Conservation (phyloP, 2,888 invertebrate genomes). For the Norana najaformis region DNA sequence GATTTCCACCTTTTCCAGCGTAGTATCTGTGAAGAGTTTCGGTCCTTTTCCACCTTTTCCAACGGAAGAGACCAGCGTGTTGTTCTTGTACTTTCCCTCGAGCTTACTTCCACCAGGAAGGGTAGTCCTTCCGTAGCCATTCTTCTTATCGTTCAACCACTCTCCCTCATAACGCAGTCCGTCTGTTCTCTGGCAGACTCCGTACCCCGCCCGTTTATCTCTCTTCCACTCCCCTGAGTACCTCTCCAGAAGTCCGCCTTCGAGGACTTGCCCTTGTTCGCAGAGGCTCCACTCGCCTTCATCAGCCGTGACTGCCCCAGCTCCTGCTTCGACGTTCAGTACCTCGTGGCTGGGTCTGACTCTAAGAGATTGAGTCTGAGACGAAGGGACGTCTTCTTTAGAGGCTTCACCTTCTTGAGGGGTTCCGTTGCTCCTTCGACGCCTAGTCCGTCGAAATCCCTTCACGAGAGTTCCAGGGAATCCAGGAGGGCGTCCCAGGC, state of each 20-base stretch:
- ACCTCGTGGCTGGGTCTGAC: not conserved
- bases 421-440: not conserved
- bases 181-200: slow-evolving; percentile 95
- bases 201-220: slow-evolving; percentile 95
- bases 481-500: slow-evolving; percentile 26
- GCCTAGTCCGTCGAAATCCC: not conserved
- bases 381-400: not conserved
- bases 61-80: slow-evolving; percentile 94
- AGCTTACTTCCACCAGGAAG: slow-evolving; percentile 93
- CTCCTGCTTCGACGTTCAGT: not conserved
- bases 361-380: not conserved
- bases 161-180: slow-evolving; percentile 97
- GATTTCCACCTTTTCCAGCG: slow-evolving; percentile 93
- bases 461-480: no score
- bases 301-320: not conserved
- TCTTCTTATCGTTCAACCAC: slow-evolving; percentile 98
- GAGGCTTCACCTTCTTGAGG: not conserved
- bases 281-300: not conserved
- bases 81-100: slow-evolving; percentile 99
- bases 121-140: slow-evolving; percentile 97
- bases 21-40: slow-evolving; percentile 92
- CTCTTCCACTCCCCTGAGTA: slow-evolving; percentile 95
- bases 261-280: not conserved
- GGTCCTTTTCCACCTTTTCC: slow-evolving; percentile 83
- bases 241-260: not conserved